These are phyloP conservation scores for Aurelia aurita DNA, from an alignment of 30 jellyfish, hydroid and myxozoan species.

Conservation along the genomic window DNA sequence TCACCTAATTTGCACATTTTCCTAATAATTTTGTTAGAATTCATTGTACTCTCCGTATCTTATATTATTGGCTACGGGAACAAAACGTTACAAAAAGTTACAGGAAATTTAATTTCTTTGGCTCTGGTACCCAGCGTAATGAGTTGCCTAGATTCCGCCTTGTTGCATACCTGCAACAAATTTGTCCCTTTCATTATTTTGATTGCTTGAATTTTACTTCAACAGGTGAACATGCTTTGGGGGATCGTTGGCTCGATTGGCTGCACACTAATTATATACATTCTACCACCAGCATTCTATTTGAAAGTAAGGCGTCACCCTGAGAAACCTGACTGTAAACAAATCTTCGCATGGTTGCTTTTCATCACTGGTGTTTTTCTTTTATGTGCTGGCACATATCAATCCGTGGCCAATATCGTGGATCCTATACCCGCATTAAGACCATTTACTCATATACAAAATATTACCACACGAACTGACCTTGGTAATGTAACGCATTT, in stretches of 20 bases:
- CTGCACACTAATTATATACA: constrained; percentile 86
- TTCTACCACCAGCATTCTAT: constrained; percentile 97
- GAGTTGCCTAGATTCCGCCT: too few species aligned
- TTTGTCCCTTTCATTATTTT: too few species aligned
- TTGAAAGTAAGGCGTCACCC: constrained; percentile 94
- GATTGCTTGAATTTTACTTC: not conserved
- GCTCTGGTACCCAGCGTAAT: too few species aligned
- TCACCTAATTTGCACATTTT: too few species aligned
- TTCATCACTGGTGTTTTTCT: constrained; percentile 72
- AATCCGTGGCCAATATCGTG: constrained; percentile 78
- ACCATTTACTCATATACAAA: constrained; percentile 12
- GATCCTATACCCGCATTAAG: constrained; percentile 74
- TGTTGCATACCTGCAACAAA: too few species aligned
- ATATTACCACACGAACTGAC: not conserved
- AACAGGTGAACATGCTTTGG: constrained; percentile 97
- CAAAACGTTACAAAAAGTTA: too few species aligned
- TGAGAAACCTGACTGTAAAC: constrained; percentile 81
- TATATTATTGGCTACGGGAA: too few species aligned
- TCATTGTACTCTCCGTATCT: too few species aligned
- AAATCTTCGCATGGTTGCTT: constrained; percentile 83
- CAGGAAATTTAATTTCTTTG: too few species aligned
- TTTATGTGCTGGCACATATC: constrained; percentile 88
- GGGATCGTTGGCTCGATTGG: constrained; percentile 98
- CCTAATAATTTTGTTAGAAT: too few species aligned
- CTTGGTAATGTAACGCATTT: too few species aligned